phyloP scores from a whole-genome alignment of 2,797 vertebrate species.

The Natrix natrix region DNA sequence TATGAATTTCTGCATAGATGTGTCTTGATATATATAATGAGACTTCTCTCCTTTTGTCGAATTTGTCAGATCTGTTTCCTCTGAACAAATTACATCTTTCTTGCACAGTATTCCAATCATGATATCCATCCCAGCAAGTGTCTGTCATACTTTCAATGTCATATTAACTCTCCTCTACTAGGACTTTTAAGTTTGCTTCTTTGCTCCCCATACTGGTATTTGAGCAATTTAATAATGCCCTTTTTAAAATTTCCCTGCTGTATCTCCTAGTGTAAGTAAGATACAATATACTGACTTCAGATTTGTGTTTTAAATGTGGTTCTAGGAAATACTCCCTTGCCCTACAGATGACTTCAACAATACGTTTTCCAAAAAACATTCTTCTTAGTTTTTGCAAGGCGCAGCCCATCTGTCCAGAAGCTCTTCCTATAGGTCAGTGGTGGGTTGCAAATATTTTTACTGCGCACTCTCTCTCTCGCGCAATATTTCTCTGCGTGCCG shows the following conservation, averaged over 20 bases:
- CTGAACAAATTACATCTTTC: background rate
- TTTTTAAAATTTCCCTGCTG: background rate
- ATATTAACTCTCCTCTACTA: background rate
- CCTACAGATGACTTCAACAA: background rate
- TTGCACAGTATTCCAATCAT: background rate
- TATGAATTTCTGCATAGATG: background rate
- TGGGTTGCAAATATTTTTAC: too few relatives aligned
- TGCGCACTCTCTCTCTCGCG: too few relatives aligned
- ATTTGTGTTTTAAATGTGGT: background rate
- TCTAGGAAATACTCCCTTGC: background rate
- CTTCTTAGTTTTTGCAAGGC: background rate
- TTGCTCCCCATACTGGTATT: background rate
- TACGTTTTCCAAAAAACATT: background rate
- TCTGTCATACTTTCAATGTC: background rate
- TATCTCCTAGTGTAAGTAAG: background rate
- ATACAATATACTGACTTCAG: background rate
- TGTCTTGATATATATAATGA: background rate
- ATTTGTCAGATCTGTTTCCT: background rate
- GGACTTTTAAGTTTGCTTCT: background rate
- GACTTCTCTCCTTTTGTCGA: background rate
- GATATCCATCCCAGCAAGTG: background rate
- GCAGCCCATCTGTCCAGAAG: background rate
- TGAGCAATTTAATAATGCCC: background rate
- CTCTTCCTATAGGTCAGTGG: background rate
- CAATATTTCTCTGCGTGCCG: too few relatives aligned